Base-by-base conservation (phyloP, 1,140 invertebrate genomes). In the Ceratosolen fusciceps region DNA sequence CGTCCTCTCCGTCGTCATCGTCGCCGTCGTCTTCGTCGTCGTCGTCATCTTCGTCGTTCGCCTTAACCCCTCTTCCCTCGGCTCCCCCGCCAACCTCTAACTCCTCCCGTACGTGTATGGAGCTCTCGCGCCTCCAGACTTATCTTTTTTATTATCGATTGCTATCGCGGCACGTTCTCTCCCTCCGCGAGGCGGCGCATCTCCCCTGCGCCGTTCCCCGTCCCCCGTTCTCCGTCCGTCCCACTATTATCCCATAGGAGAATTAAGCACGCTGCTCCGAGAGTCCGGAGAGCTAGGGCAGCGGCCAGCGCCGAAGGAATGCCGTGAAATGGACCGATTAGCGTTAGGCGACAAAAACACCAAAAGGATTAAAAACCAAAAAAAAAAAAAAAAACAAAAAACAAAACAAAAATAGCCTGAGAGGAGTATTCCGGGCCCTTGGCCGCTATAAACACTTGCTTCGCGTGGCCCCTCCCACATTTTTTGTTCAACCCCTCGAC, bases 311-410 rank as follows among this genome's bases (percentile, higher is more conserved):
- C 70, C 37, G 7, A 24, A 75, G 67, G 78, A 74, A 80, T 74
- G 74, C 73, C 65, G 43, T 60, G 74, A 73, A 81, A 83, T 49
- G 62, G 52, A 70, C 77, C 49, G 68, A 68, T 73, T 70, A 81
- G 79, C 76, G 70, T 54, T 58, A 67, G 62, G 62, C 54, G 82
- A 81, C 81, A 82, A 83, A 83, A 83, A 79, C 71, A 75, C 52
- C 73, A 60, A n/a, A n/a, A 31, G 47, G 43, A 80, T 70, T 37
- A 56, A 80, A 81, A 47, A 21, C 16, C 24, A 16, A 21, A 5
- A 5, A 12, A 43, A 43, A 43, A 7, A 12, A 12, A 43, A 7
- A 43, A 7, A 43, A 12, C 5, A 43, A 12, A 43, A 12, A 43
- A 43, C 12, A 43, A 54, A 24, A 16, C 2, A 54, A 26, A 29